Evolutionary conservation across 2,113 vertebrate genomes (phyloP), one percentile per base, ranked within the genome.

Genomic region (Leucopternis melanops): DNA sequence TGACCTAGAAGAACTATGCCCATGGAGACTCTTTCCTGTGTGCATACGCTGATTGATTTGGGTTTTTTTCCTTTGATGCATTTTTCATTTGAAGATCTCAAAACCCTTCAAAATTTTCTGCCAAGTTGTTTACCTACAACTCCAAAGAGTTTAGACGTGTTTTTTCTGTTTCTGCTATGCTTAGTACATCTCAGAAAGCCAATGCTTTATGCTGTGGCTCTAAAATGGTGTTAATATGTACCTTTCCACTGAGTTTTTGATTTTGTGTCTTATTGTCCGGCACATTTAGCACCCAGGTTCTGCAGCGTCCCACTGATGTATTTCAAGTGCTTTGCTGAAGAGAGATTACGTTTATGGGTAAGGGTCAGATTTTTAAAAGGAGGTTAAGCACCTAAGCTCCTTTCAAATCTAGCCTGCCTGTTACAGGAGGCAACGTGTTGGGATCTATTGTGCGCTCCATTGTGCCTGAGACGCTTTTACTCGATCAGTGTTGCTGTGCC

Each of bases 21-120:
- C 14, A 0, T 4, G 23, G 34, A 27, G 6, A 52, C 5, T 15
- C 20, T 26, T 25, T 29, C 29, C 49, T 36, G 23, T 15, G 8
- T 36, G 59, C 10, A 1, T 14, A 11, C 0, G 0, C 36, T 9
- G 50, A 26, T 13, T 31, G 29, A 5, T 61, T 81, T 66, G 23
- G 10, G 5, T 6, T 52, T 52, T 72, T 9, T 5, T 3, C 18
- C 10, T 87, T 83, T 65, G 42, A 55, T 58, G 26, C 5, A 4
- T 44, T 72, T 94, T 85, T 85, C 19, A 49, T 44, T 66, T 67
- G 62, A 88, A 88, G 61, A 71, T 40, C 61, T 67, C 55, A 20
- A 70, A 58, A 58, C 40, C 36, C 23, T 88, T 74, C 36, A 13
- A 15, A 19, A 29, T 8, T 13, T 70, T 66, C 57, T n/a, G 5